Evolutionary conservation across 2,888 invertebrate species (phyloP).

Genomic region (Leptogaster cylindrica): DNA sequence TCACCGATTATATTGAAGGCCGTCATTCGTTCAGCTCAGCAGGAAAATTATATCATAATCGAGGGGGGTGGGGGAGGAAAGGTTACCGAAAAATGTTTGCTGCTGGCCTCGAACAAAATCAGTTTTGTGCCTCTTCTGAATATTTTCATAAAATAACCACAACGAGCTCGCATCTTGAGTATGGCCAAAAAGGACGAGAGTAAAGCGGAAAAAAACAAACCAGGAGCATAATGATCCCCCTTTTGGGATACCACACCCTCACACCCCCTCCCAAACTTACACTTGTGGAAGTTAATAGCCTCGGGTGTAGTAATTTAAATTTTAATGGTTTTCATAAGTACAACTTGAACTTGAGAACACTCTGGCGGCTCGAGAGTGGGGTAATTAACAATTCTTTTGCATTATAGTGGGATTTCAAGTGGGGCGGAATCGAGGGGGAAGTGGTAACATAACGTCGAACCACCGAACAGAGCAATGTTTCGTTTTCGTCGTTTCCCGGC

Average conservation of each 20-base stretch:
- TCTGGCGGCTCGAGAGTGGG: constrained; percentile 17
- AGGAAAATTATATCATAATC: constrained; percentile 33
- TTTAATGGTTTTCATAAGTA: constrained; percentile 36
- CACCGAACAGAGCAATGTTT: not conserved
- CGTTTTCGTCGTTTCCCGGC: constrained; percentile 27
- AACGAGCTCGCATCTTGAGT: not conserved
- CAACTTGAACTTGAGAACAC: constrained; percentile 40
- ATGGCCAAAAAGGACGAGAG: not conserved
- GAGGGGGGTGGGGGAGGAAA: constrained; percentile 1
- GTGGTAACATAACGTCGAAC: not conserved
- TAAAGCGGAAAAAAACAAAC: not conserved
- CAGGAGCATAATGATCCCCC: constrained; percentile 31
- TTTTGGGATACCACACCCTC: constrained; percentile 26
- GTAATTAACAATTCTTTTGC: constrained; percentile 41
- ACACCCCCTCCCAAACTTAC: constrained; percentile 32
- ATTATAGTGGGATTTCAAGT: not conserved
- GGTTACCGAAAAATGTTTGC: constrained; percentile 3
- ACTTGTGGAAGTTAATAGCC: constrained; percentile 40
- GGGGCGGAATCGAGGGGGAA: not conserved
- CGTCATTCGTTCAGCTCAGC: constrained; percentile 2
- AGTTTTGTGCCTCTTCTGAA: not conserved
- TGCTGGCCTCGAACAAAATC: not conserved
- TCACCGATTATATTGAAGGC: constrained; percentile 18
- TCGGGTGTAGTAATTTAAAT: constrained; percentile 41
- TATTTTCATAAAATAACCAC: too few species aligned